A percentile compares a stretch with the other conserved stretches of the same genome.
phyloP scores from a whole-genome alignment of 2,888 invertebrate species.

The Ectropis crepuscularia region DNA sequence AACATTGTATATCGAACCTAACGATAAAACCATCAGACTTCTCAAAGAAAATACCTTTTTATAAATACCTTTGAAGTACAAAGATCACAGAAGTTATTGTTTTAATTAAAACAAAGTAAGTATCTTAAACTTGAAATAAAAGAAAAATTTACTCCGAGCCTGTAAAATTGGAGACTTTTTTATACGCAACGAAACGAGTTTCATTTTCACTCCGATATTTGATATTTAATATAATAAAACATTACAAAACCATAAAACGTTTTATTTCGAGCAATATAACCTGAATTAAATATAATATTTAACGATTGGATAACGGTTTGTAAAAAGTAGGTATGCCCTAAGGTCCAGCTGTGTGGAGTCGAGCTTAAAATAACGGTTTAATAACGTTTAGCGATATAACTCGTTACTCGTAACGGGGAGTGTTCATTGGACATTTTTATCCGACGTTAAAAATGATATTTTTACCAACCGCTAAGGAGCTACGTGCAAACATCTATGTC shows the following conservation, averaged over 20 bases:
- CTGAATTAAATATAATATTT: constrained; percentile 8
- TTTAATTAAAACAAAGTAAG: not conserved
- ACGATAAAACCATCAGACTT: not conserved
- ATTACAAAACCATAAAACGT: not conserved
- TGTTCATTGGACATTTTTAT: not conserved
- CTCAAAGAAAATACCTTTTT: too few relatives aligned
- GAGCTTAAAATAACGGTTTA: constrained; percentile 14
- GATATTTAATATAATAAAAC: not conserved
- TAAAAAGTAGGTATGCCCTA: constrained; percentile 8
- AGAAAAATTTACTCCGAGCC: not conserved
- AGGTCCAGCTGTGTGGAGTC: constrained; percentile 14
- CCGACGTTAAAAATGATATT: too few relatives aligned
- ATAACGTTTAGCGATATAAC: constrained; percentile 7
- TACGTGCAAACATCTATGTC: too few relatives aligned
- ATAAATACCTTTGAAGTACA: too few relatives aligned
- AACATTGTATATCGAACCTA: not conserved
- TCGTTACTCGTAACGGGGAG: not conserved
- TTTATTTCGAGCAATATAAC: constrained; percentile 9
- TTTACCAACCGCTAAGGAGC: too few relatives aligned
- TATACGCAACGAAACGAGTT: not conserved
- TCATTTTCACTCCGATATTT: constrained; percentile 1
- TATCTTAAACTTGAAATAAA: not conserved
- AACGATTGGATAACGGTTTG: constrained; percentile 1
- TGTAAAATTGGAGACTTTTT: not conserved
- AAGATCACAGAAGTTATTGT: not conserved